Evolutionary conservation across 2,797 vertebrate genomes (phyloP), one percentile per base, ranked within the genome.

Genomic region (Iguana delicatissima): DNA sequence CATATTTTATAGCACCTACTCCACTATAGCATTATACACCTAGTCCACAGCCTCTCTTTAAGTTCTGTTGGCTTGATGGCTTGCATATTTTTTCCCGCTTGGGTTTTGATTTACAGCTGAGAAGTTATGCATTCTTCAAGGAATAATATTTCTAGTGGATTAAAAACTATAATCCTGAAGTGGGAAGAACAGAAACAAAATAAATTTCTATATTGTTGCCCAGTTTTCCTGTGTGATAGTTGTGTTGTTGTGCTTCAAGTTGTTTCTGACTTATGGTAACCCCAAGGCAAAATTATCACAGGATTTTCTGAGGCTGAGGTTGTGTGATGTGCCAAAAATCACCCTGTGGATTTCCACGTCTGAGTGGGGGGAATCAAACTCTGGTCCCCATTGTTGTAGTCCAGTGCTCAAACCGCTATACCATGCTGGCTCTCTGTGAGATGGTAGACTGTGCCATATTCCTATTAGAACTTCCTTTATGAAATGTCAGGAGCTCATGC

Each of bases 1-100:
- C 80, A 18, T 2, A 0, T 90, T 88, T 89, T 89, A 55, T 46
- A 77, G 69, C 72, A 67, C 59, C 46, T n/a, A 46, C n/a, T 83
- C 20, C 18, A 52, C 20, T 89, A 57, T 46, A 77, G 69, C 72
- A 46, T 82, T 62, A 73, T 42, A 52, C 26, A 67, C 59, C 46
- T n/a, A 46, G 26, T 83, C 20, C 18, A 52, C 83, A 42, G 8
- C 12, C 57, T n/a, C 64, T 38, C 16, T 46, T 64, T 64, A 32
- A n/a, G n/a, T 62, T 76, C 38, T 46, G 82, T 89, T 74, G 80
- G 38, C 50, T 59, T 12, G 32, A 7, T 57, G 32, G 50, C 2
- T 74, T 89, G 77, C 14, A 32, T 77, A 29, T 46, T 46, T 62
- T 77, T 32, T 5, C 4, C 9, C 26, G 9, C 9, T 18, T 50